Conservation (phyloP, 2,888 invertebrate species). For the Drosophila nr. fundita region DNA sequence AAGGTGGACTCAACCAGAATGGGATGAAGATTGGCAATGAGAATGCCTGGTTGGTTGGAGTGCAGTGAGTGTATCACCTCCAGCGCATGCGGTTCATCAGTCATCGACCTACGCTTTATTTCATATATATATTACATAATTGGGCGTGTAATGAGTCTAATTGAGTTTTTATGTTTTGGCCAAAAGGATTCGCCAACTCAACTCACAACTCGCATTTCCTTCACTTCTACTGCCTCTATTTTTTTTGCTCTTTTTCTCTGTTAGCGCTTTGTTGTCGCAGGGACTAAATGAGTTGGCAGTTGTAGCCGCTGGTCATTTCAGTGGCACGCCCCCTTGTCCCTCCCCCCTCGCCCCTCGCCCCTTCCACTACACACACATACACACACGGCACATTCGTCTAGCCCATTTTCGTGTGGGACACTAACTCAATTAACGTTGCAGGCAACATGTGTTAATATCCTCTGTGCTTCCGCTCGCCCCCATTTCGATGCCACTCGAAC, state of each 20-base stretch:
- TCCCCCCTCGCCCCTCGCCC: constrained; percentile 37
- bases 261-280: constrained; percentile 13
- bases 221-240: not conserved
- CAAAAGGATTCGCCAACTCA: constrained; percentile 44
- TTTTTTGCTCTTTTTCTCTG: not conserved
- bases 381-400: constrained; percentile 45
- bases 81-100: constrained; percentile 3
- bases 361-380: not conserved
- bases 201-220: constrained; percentile 4
- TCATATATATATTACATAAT: constrained; percentile 77
- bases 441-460: constrained; percentile 83
- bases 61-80: constrained; percentile 1
- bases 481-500: constrained; percentile 18
- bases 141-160: constrained; percentile 85
- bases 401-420: constrained; percentile 68
- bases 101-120: constrained; percentile 59
- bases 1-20: not conserved
- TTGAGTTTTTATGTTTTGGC: constrained; percentile 84
- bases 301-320: constrained; percentile 81
- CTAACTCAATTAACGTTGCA: constrained; percentile 82
- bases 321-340: constrained; percentile 62
- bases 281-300: constrained; percentile 40
- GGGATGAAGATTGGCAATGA: not conserved
- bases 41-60: not conserved
- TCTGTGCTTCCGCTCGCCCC: constrained; percentile 71